These are phyloP conservation scores for Brachyopa scutellaris DNA, from an alignment of 2,888 invertebrate species.

Conservation along the genomic window DNA sequence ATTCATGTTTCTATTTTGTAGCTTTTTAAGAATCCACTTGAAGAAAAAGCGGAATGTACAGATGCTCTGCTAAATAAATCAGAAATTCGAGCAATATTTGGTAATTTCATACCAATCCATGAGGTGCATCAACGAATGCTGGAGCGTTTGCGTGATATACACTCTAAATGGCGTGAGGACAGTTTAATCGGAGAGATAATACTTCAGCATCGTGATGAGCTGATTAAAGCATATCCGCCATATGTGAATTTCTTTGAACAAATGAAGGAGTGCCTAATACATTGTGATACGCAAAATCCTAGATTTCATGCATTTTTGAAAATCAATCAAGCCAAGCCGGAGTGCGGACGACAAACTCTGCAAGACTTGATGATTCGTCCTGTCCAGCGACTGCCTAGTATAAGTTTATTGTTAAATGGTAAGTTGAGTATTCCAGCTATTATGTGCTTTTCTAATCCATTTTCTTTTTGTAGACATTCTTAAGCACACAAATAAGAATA, in stretches of 20 bases:
- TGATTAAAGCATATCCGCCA: constrained; percentile 97
- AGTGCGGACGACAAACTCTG: constrained; percentile 97
- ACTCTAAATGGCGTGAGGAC: constrained; percentile 92
- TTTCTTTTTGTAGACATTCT: constrained; percentile 88
- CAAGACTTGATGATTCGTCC: constrained; percentile 98
- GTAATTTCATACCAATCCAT: constrained; percentile 96
- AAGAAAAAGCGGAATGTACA: constrained; percentile 91
- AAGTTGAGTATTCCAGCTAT: constrained; percentile 79
- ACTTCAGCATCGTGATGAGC: constrained; percentile 91
- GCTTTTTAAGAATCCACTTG: constrained; percentile 96
- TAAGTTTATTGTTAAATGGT: constrained; percentile 96
- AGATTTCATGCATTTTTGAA: constrained; percentile 99
- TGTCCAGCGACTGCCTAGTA: constrained; percentile 98
- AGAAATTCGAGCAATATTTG: constrained; percentile 97
- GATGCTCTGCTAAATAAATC: constrained; percentile 92
- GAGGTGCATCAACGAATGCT: constrained; percentile 93
- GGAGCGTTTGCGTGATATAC: constrained; percentile 82
- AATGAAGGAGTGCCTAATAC: constrained; percentile 95
- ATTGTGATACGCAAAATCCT: constrained; percentile 95
- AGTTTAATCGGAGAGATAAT: constrained; percentile 93
- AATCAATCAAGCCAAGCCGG: constrained; percentile 95
- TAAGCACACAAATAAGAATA: constrained; percentile 94
- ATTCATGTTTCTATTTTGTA: constrained; percentile 80
- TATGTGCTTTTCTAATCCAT: too few relatives aligned
- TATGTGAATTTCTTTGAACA: constrained; percentile 99